Percentiles rank a stretch among this genome's conserved stretches.
phyloP scores from a whole-genome alignment of 2,797 vertebrate species.

The Paedocypris micromegethes region DNA sequence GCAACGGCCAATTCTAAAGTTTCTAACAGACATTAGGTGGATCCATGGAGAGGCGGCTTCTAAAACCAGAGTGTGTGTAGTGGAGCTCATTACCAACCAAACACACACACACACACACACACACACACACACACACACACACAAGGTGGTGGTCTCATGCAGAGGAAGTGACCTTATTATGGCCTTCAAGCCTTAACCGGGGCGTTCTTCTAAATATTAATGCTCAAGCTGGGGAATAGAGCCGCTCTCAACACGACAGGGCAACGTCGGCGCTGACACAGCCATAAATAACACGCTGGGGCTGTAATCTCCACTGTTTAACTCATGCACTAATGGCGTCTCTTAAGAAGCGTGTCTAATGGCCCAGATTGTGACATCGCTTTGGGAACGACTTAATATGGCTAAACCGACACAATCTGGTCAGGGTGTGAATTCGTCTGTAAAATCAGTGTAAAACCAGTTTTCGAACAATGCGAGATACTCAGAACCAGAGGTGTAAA shows the following conservation, averaged over 20 bases:
- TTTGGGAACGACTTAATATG: slow-evolving; percentile 13
- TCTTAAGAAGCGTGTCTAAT: slow-evolving; percentile 21
- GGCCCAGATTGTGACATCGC: slow-evolving; percentile 2
- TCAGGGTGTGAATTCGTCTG: slow-evolving; percentile 13
- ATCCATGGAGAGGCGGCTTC: slow-evolving; percentile 12
- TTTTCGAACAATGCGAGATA: slow-evolving; percentile 1
- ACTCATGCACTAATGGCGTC: slow-evolving; percentile 4
- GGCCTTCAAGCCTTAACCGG: slow-evolving; percentile 40
- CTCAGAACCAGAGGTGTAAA: slow-evolving; percentile 3
- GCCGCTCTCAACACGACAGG: slow-evolving; percentile 27
- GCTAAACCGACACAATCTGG: slow-evolving; percentile 21
- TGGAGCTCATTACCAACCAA: slow-evolving; percentile 33
- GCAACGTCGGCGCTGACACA: slow-evolving; percentile 31
- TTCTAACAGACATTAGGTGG: not conserved
- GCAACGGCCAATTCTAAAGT: too few relatives aligned
- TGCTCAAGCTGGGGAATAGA: slow-evolving; percentile 35
- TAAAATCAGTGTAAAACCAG: slow-evolving; percentile 2
- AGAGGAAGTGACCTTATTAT: slow-evolving; percentile 51
- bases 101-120: slow-evolving; percentile 25
- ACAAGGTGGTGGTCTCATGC: slow-evolving; percentile 40
- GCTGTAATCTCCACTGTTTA: slow-evolving; percentile 5
- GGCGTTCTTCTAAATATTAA: slow-evolving; percentile 50
- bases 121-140: slow-evolving; percentile 21
- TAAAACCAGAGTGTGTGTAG: slow-evolving; percentile 5
- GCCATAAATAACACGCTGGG: slow-evolving; percentile 8